Evolutionary conservation across 2,113 vertebrate genomes (phyloP).

Genomic region (Hypanus sabinus): DNA sequence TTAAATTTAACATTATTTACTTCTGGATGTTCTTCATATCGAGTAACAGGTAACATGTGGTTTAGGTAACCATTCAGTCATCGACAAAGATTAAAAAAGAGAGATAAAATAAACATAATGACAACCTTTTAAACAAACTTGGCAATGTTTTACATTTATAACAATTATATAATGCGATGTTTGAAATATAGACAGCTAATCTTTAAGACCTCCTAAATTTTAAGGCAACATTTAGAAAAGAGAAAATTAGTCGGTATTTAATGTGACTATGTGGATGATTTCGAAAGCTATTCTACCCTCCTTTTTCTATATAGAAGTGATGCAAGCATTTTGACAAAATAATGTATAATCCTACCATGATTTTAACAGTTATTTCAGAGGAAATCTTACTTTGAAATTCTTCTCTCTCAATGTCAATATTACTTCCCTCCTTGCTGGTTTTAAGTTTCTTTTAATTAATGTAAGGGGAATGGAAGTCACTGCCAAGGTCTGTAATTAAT

Average conservation of each 20-base stretch:
- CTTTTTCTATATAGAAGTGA: background rate
- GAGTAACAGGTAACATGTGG: background rate
- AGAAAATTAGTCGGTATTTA: background rate
- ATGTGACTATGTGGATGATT: background rate
- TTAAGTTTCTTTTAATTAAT: background rate
- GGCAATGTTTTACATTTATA: background rate
- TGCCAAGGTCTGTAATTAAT: too few species aligned
- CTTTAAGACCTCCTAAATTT: background rate
- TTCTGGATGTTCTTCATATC: background rate
- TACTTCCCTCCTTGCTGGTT: background rate
- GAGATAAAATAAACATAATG: background rate
- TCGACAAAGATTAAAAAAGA: background rate
- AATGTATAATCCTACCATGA: background rate
- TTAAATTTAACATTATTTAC: background rate
- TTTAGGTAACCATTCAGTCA: background rate
- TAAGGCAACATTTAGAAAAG: background rate
- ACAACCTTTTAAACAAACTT: background rate
- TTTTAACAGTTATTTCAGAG: background rate
- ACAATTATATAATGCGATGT: background rate
- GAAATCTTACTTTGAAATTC: background rate
- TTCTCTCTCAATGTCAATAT: background rate
- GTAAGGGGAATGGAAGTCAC: too few species aligned
- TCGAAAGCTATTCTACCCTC: background rate
- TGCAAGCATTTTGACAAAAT: background rate
- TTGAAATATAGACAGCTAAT: background rate